Evolutionary conservation across 2,888 invertebrate genomes (phyloP), one percentile per base, ranked within the genome.

Genomic region (Lepetodrilus schrolli): DNA sequence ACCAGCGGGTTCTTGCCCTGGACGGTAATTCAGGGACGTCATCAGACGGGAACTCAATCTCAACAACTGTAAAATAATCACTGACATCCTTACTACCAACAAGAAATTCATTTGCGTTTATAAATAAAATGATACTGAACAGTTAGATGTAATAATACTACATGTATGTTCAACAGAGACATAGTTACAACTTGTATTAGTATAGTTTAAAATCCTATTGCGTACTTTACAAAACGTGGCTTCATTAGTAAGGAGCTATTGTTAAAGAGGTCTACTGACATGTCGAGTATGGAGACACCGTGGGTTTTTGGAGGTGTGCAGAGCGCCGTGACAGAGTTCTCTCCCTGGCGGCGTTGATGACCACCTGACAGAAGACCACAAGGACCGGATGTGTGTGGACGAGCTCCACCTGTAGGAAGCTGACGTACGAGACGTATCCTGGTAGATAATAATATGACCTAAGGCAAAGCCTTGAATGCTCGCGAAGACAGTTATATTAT

Each of bases 381-480:
- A 80, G 30, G n/a, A 82, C 82, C 1, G 82, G 82, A 13, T 82
- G 82, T 13, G 79, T 73, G 43, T 82, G 82, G n/a, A 72, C 75
- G 34, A 78, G 73, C 23, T 82, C 82, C 1, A 82, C 68, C 50
- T 78, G 75, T 17, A 82, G 74, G 23, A 79, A 80, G 68, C 78
- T 79, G 23, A 80, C 51, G 71, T 78, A 82, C 13, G 76, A 74
- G 72, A 78, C 73, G 26, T 80, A 80, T 21, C 80, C 82, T 82
- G 74, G n/a, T 43, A 75, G 78, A 34, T 13, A 37, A n/a, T 26
- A 34, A 10, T n/a, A n/a, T n/a, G n/a, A n/a, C n/a, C n/a, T n/a
- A n/a, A n/a, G n/a, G n/a, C n/a, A n/a, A n/a, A n/a, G 0, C 7
- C 7, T 30, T 30, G 30, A 21, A 17, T 36, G n/a, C n/a, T n/a